phyloP scores from a whole-genome alignment of 2,113 vertebrate species.

The Petaurus breviceps region DNA sequence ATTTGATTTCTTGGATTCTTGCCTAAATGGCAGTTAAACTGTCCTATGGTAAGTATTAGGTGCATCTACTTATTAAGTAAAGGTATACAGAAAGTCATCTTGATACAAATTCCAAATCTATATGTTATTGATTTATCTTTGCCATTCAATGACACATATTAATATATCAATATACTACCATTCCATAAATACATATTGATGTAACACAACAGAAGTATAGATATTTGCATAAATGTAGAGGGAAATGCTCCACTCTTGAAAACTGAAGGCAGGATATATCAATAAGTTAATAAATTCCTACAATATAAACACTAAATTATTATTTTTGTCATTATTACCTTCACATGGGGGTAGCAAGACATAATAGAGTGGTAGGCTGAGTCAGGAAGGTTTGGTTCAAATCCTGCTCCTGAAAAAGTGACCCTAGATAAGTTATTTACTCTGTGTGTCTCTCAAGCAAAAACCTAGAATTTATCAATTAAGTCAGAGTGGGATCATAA shows the following conservation, averaged over 20 bases:
- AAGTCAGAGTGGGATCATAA: background rate
- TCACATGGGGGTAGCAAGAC: background rate
- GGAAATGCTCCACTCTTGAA: conserved; percentile 51
- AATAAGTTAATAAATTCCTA: background rate
- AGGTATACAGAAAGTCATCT: background rate
- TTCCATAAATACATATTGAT: conserved; percentile 53
- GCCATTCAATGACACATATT: background rate
- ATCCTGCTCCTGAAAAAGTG: background rate
- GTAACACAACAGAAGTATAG: conserved; percentile 60
- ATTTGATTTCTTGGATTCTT: background rate
- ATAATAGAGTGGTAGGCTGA: background rate
- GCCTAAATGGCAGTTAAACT: background rate
- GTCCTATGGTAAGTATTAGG: background rate
- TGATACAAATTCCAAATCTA: background rate
- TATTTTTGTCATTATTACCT: background rate
- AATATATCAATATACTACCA: background rate
- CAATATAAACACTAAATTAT: conserved; percentile 16
- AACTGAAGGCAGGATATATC: conserved; percentile 42
- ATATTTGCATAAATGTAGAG: conserved; percentile 68
- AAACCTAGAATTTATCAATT: background rate
- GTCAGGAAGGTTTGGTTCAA: background rate
- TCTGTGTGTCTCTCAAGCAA: background rate
- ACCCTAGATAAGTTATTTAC: background rate
- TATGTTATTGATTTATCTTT: background rate
- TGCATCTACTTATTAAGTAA: background rate